Base-by-base conservation (phyloP, 2,888 invertebrate species). In the Himalopsyche tibetana region DNA sequence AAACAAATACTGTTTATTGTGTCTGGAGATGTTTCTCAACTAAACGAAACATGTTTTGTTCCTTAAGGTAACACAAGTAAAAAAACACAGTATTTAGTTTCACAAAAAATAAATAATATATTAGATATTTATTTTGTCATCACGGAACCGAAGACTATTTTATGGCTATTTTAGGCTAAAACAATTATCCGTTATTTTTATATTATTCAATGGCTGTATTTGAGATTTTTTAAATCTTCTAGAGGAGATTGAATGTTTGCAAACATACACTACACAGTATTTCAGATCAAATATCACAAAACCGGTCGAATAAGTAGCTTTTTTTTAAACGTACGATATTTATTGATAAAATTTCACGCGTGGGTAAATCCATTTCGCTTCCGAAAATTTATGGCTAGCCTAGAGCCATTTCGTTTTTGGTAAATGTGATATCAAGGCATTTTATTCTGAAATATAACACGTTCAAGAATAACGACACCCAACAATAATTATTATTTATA, bases 301-400 rank as follows among this genome's bases (percentile, higher is more conserved):
- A 74, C 80, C 51, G 80, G 80, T 51, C 9, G 80, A 51, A 80
- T 80, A 19, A 42, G 80, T 80, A 40, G 15, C 45, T 80, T 80
- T 51, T 80, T 80, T 80, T 42, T 36, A 36, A 74, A 15, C 38
- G 38, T 45, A 83, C 63, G 63, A 80, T 80, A 80, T 80, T 80
- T 69, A 83, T 83, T 69, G 56, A 82, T 82, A 82, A 51, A 55
- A 55, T 55, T 82, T 45, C 45, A 55, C 55, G 55, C 82, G 86
- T 84, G 84, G 86, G 86, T 82, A 80, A 69, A 83, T 80, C 51
- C 55, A 82, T 83, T 83, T 83, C 45, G 85, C 85, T 82, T 84
- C 85, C 85, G 79, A 87, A 87, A 86, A 87, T 87, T 87, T 87
- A 87, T 87, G 40, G 83, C 63, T 56, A 63, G 85, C 87, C 82